Percentiles rank a stretch among this genome's conserved stretches.
Conservation (phyloP, 1,140 invertebrate genomes). For the Lepidurus packardi region DNA sequence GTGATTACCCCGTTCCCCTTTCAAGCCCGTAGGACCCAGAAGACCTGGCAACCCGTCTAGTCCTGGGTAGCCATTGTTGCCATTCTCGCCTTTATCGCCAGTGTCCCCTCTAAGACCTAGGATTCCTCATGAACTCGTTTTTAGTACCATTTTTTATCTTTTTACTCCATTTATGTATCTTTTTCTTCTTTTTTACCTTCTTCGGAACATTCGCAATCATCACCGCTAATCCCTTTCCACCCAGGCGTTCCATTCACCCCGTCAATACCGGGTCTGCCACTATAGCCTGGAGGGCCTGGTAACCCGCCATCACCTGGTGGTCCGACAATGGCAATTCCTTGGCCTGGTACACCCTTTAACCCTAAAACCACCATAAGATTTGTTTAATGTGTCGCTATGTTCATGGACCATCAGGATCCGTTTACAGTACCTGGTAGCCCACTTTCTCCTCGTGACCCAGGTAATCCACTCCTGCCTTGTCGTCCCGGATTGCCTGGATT, state of each 20-base stretch:
- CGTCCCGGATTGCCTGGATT: conserved; percentile 39
- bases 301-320: conserved; percentile 32
- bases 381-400: too few relatives aligned
- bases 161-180: too few relatives aligned
- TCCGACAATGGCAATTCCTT: conserved; percentile 42
- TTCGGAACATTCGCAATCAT: not conserved
- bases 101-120: too few relatives aligned
- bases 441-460: conserved; percentile 43
- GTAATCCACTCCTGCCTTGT: conserved; percentile 40
- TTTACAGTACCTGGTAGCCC: conserved; percentile 47
- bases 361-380: too few relatives aligned
- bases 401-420: not conserved
- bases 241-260: conserved; percentile 29
- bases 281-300: conserved; percentile 33
- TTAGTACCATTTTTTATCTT: too few relatives aligned
- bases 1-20: conserved; percentile 30
- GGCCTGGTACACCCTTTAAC: conserved; percentile 45
- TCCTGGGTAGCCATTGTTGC: too few relatives aligned
- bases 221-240: conserved; percentile 24
- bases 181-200: not conserved
- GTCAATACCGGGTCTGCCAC: conserved; percentile 34
- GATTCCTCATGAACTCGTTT: too few relatives aligned
- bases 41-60: too few relatives aligned
- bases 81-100: too few relatives aligned
- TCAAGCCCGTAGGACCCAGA: not conserved